Percentiles rank a stretch among this genome's conserved stretches.
Conservation (phyloP, 2,888 invertebrate genomes). For the Lasioglossum oenotherae region DNA sequence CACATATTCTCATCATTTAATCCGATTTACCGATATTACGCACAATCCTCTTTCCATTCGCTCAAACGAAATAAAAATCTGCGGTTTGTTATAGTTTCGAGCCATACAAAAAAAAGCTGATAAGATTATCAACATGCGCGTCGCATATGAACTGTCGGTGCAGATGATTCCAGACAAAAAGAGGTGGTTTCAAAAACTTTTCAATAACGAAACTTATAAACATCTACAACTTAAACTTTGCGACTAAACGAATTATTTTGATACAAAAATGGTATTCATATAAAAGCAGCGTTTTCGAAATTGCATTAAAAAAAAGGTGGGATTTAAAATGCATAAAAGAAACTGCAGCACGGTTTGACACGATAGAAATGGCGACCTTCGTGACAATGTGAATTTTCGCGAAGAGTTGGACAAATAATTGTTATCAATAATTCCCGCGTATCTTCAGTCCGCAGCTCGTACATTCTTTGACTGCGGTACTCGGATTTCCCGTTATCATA, state of each 20-base stretch:
- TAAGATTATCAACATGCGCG: neutral
- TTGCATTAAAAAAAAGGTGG: too few relatives aligned
- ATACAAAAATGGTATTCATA: neutral
- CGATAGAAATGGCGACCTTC: neutral
- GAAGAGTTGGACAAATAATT: neutral
- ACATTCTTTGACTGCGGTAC: neutral
- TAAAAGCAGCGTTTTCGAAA: neutral
- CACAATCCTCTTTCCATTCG: slow-evolving; percentile 8
- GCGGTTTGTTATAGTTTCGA: neutral
- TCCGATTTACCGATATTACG: slow-evolving; percentile 41
- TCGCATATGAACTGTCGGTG: neutral
- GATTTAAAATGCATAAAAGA: neutral
- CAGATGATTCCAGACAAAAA: neutral
- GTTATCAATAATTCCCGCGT: neutral
- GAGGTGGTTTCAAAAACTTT: neutral
- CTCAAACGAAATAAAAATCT: neutral
- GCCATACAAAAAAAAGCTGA: neutral
- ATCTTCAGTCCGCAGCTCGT: neutral
- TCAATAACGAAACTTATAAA: neutral
- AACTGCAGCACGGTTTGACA: neutral
- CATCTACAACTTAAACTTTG: neutral
- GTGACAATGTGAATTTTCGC: neutral
- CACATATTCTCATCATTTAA: slow-evolving; percentile 12
- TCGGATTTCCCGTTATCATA: neutral
- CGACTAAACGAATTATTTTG: neutral